These are phyloP conservation scores for Amazona guildingii DNA, from an alignment of 2,113 vertebrate genomes.

Conservation along the genomic window DNA sequence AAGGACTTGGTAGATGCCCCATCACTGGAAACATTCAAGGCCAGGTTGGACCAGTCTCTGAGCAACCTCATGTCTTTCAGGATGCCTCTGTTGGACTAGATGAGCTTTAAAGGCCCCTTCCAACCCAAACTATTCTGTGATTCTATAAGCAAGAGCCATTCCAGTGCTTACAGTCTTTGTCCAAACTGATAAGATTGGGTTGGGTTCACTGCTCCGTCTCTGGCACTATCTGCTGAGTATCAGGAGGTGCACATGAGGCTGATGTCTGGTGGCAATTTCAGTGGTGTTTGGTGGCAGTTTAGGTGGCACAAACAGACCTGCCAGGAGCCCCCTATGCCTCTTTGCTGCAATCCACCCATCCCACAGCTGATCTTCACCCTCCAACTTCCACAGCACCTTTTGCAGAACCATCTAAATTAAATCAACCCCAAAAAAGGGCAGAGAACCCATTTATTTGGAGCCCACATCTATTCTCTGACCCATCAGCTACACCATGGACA, in stretches of 20 bases:
- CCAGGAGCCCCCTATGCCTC: neutral
- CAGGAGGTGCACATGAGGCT: neutral
- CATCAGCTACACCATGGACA: neutral
- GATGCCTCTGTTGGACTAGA: neutral
- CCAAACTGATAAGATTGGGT: neutral
- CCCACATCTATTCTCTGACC: neutral
- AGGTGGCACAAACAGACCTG: neutral
- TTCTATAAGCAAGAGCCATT: neutral
- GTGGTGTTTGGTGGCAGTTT: neutral
- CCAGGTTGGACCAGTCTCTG: neutral
- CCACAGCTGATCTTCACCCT: rapidly evolving
- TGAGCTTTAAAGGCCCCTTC: neutral
- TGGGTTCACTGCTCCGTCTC: neutral
- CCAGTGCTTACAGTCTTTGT: neutral
- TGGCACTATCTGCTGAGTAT: neutral
- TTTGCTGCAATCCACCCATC: neutral
- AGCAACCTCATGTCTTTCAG: neutral
- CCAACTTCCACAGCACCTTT: neutral
- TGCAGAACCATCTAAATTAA: neutral
- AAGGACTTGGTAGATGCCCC: neutral
- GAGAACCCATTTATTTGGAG: neutral
- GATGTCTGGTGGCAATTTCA: neutral
- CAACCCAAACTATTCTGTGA: neutral
- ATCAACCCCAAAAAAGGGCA: neutral
- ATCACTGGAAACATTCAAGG: neutral